A percentile compares a stretch with the other conserved stretches of the same genome.
phyloP scores from a whole-genome alignment of 1,140 invertebrate species.

The Mactra quadrangularis region DNA sequence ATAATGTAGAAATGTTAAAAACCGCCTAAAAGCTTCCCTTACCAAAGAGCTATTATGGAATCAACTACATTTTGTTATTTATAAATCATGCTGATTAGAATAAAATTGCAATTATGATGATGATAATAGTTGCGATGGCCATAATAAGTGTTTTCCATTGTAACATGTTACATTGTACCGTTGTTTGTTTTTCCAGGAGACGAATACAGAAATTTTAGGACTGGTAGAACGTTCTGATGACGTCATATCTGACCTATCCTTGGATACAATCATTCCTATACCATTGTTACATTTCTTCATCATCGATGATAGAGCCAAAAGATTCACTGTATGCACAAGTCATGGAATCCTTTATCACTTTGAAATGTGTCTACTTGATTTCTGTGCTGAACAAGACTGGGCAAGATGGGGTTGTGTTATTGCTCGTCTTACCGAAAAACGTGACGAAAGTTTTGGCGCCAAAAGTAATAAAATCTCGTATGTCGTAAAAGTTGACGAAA shows the following conservation, averaged over 20 bases:
- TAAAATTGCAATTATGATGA: no score
- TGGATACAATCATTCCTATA: conserved; percentile 26
- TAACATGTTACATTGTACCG: no score
- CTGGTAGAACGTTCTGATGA: no score
- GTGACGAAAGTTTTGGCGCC: not conserved
- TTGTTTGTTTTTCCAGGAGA: conserved; percentile 10
- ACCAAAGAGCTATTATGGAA: no score
- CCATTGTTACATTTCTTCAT: conserved; percentile 6
- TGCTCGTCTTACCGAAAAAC: not conserved
- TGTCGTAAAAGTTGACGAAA: not conserved
- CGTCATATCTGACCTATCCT: not conserved
- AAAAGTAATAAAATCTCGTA: not conserved
- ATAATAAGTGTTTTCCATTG: no score
- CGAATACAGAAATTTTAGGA: not conserved
- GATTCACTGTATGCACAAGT: not conserved
- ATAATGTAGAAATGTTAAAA: no score
- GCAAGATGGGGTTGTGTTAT: conserved; percentile 22
- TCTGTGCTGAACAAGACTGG: not conserved
- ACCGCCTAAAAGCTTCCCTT: no score
- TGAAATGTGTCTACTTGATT: conserved; percentile 46
- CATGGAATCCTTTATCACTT: not conserved
- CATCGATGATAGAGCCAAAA: conserved; percentile 10
- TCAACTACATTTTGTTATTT: no score
- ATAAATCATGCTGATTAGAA: no score
- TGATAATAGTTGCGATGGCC: no score